These are phyloP conservation scores for Chunga burmeisteri DNA, from an alignment of 2,113 vertebrate genomes.

Conservation along the genomic window DNA sequence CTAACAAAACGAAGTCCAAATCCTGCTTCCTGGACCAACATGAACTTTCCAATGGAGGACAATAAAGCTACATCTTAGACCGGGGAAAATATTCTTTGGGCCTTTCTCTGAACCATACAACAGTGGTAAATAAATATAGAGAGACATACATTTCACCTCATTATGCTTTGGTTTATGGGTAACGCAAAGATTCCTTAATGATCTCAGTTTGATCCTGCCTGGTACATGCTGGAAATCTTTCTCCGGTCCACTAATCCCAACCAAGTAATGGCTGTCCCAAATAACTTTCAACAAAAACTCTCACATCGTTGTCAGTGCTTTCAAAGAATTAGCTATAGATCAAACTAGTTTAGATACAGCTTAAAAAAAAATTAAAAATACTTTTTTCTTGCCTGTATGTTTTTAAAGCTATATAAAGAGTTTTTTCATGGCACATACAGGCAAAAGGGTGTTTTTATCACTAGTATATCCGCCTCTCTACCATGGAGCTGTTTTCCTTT, in stretches of 20 bases:
- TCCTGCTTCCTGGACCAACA: background rate
- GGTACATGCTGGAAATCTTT: background rate
- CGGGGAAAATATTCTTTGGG: background rate
- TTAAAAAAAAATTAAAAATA: background rate
- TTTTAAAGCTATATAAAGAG: background rate
- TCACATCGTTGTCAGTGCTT: background rate
- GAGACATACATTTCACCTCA: background rate
- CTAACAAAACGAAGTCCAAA: background rate
- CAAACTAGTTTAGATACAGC: background rate
- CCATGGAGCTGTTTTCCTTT: background rate
- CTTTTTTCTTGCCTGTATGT: background rate
- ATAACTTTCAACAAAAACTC: background rate
- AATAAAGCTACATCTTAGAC: conserved; percentile 6
- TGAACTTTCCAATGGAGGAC: background rate
- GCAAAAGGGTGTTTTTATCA: background rate
- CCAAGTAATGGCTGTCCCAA: background rate
- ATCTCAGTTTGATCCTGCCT: background rate
- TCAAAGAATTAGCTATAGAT: background rate
- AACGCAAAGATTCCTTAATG: background rate
- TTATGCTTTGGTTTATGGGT: background rate
- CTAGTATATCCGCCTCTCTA: background rate
- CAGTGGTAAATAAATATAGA: background rate
- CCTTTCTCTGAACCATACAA: background rate
- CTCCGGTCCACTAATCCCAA: background rate
- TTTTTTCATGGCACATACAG: accelerated